These are phyloP conservation scores for Rhopalosiphum padi DNA, from an alignment of 1,140 invertebrate genomes.

Conservation along the genomic window DNA sequence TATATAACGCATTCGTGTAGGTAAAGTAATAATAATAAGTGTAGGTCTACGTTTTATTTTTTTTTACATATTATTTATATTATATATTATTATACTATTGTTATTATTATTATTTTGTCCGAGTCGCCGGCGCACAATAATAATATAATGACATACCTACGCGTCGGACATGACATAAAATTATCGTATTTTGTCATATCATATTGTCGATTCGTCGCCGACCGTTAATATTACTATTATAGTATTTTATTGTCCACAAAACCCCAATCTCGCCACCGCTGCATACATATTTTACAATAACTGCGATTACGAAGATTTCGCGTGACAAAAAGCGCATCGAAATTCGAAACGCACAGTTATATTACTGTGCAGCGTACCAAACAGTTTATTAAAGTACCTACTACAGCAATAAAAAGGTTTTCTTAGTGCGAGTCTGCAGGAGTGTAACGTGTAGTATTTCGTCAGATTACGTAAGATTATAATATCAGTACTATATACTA, in stretches of 20 bases:
- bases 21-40: background rate
- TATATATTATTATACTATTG: background rate
- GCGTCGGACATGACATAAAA: background rate
- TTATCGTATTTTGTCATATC: conserved; percentile 11
- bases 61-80: conserved; percentile 2
- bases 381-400: background rate
- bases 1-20: background rate
- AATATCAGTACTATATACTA: background rate
- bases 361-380: background rate
- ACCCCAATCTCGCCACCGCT: background rate
- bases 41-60: background rate
- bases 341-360: background rate
- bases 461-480: background rate
- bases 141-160: background rate
- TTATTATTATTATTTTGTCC: background rate
- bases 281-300: background rate
- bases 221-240: background rate
- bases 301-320: background rate
- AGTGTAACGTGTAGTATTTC: background rate
- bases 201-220: background rate
- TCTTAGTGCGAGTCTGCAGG: background rate
- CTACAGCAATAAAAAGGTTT: background rate
- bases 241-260: background rate
- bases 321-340: background rate
- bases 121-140: background rate